Base-by-base conservation (phyloP, 1,140 invertebrate species). In the Drosophila yakuba region DNA sequence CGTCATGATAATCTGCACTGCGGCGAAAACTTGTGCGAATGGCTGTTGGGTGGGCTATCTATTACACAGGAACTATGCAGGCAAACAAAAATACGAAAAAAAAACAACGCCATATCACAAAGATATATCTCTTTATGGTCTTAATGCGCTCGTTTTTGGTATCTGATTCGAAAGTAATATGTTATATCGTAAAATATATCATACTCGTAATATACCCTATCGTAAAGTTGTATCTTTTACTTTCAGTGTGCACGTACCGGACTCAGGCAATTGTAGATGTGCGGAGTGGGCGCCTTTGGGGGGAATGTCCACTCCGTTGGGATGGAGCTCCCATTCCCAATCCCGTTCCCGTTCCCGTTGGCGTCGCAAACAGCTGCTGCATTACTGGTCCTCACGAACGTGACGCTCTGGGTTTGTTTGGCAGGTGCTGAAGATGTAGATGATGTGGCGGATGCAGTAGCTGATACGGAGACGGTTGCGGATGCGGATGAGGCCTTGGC, bases 211-310 rank as follows among this genome's bases (percentile, higher is more conserved):
- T 17, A 39, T 39, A n/a, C 10, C 20, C 14, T 17, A 47, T 47
- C 3, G 4, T 17, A 7, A 17, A 44, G 32, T 32, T 32, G 32
- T 32, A 3, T 32, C 8, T 35, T 17, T 35, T 35, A 17, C 8
- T 51, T 35, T 11, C 28, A 15, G 48, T 51, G 48, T 12, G 1
- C 2, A 93, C 94, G 92, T 93, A 97, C 96, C 95, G 96, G 95
- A 90, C 95, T 95, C 92, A 94, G 95, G 94, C 96, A 96, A 94
- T 96, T 94, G 93, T 95, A 94, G 92, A 92, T 93, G 83, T 95
- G 94, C 91, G 95, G 95, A 75, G 95, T 94, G 90, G 95, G 94
- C 91, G 95, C 94, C 91, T 95, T 95, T 79, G 95, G 96, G 91
- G 95, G 96, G 91, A 96, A 96, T 91, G 96, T 95, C 96, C 96